These are phyloP conservation scores for Cheilosia soror DNA, from an alignment of 2,888 invertebrate genomes.

Conservation along the genomic window DNA sequence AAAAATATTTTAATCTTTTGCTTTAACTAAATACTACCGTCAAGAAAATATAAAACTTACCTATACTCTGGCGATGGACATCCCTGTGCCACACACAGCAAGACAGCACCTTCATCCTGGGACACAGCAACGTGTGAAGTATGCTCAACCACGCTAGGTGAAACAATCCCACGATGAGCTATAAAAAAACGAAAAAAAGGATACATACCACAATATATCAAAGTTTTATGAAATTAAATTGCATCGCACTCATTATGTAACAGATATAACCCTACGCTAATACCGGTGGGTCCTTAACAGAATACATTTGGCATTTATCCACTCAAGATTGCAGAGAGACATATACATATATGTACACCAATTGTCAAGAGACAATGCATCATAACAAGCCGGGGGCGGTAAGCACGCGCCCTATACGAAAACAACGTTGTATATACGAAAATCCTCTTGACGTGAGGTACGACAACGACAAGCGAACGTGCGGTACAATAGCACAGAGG, in stretches of 20 bases:
- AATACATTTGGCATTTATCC: slow-evolving; percentile 20
- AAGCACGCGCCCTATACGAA: slow-evolving; percentile 33
- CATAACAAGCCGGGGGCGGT: slow-evolving; percentile 28
- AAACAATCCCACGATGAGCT: slow-evolving; percentile 89
- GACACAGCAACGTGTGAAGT: slow-evolving; percentile 88
- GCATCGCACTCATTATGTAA: slow-evolving; percentile 20
- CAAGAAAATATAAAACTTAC: slow-evolving; percentile 83
- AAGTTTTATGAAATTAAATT: slow-evolving; percentile 26
- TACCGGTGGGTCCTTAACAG: slow-evolving; percentile 19
- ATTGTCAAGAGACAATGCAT: slow-evolving; percentile 55
- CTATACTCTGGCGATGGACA: slow-evolving; percentile 92
- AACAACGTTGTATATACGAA: slow-evolving; percentile 32
- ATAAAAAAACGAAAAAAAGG: slow-evolving; percentile 62
- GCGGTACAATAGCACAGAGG: slow-evolving; percentile 44
- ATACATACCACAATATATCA: neutral
- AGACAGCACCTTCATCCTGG: slow-evolving; percentile 89
- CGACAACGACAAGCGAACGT: slow-evolving; percentile 28
- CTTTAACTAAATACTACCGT: too few relatives aligned
- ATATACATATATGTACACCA: slow-evolving; percentile 30
- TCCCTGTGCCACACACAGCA: slow-evolving; percentile 91
- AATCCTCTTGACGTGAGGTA: slow-evolving; percentile 47
- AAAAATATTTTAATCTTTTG: neutral
- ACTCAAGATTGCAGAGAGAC: slow-evolving; percentile 34
- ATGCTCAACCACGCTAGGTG: slow-evolving; percentile 89
- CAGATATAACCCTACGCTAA: neutral